phyloP scores from a whole-genome alignment of 2,113 vertebrate species.

The Anguilla japonica region DNA sequence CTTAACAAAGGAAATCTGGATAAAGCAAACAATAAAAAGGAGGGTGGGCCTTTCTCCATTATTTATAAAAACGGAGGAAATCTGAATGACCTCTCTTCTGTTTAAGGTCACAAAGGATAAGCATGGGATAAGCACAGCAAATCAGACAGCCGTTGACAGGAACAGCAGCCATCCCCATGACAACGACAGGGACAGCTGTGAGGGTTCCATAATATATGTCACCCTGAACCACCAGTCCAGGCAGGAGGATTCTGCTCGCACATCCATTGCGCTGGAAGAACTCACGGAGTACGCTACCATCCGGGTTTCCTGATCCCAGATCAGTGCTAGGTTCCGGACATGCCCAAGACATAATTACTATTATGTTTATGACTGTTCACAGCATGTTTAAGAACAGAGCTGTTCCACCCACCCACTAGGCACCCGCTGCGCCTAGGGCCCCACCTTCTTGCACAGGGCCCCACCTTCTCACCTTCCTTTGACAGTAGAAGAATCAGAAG shows the following conservation, averaged over 20 bases:
- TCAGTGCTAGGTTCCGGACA: neutral
- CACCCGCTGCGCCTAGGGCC: too few species aligned
- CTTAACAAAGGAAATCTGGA: neutral
- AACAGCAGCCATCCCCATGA: neutral
- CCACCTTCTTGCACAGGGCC: too few species aligned
- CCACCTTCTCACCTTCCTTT: too few species aligned
- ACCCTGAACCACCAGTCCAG: slow-evolving; percentile 54
- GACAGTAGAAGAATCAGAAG: too few species aligned
- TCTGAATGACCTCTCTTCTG: neutral
- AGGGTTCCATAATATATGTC: slow-evolving; percentile 54
- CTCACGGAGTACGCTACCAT: slow-evolving; percentile 66
- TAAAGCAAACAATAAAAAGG: neutral
- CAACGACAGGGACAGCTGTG: slow-evolving; percentile 15
- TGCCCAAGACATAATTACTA: neutral
- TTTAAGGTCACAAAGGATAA: neutral
- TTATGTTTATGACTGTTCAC: neutral
- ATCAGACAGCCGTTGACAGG: neutral
- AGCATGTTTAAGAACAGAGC: neutral
- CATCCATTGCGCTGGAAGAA: slow-evolving; percentile 35
- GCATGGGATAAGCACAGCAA: neutral
- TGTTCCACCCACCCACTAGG: too few species aligned
- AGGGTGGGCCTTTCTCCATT: too few species aligned
- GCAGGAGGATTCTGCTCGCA: neutral
- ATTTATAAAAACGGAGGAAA: neutral
- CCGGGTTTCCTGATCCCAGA: slow-evolving; percentile 34